Conservation (phyloP, 1,140 invertebrate species). For the Caenorhabditis remanei region DNA sequence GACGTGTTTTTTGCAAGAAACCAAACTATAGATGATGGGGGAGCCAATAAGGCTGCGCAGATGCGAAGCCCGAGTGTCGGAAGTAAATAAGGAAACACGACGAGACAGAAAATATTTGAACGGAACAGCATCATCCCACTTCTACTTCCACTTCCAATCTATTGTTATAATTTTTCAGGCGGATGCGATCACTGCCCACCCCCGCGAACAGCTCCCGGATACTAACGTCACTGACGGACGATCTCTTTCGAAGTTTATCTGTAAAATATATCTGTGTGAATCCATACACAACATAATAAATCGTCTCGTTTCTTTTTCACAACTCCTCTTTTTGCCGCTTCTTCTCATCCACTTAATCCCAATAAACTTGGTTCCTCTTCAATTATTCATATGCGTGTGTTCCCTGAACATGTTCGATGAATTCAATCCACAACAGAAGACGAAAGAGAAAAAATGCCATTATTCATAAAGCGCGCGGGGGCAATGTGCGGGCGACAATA, state of each 20-base stretch:
- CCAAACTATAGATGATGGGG: not conserved
- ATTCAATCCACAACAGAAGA: slow-evolving; percentile 8
- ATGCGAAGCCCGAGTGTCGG: slow-evolving; percentile 1
- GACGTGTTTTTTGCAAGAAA: not conserved
- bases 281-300: slow-evolving; percentile 19
- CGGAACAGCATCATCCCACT: not conserved
- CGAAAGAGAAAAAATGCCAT: not conserved
- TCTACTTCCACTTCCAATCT: not conserved
- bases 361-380: slow-evolving; percentile 9
- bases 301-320: not conserved
- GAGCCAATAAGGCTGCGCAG: not conserved
- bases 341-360: not conserved
- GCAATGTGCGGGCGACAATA: slow-evolving; percentile 11
- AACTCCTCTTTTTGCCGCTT: no score
- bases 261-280: slow-evolving; percentile 46
- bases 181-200: slow-evolving; percentile 65
- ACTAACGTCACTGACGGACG: slow-evolving; percentile 45
- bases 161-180: slow-evolving; percentile 44
- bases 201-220: slow-evolving; percentile 64
- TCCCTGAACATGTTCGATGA: slow-evolving; percentile 14
- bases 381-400: slow-evolving; percentile 37
- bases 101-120: slow-evolving; percentile 17
- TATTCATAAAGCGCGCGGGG: slow-evolving; percentile 24
- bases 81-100: slow-evolving; percentile 23
- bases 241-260: slow-evolving; percentile 28